phyloP scores from a whole-genome alignment of 2,797 vertebrate species.

The Manis javanica region DNA sequence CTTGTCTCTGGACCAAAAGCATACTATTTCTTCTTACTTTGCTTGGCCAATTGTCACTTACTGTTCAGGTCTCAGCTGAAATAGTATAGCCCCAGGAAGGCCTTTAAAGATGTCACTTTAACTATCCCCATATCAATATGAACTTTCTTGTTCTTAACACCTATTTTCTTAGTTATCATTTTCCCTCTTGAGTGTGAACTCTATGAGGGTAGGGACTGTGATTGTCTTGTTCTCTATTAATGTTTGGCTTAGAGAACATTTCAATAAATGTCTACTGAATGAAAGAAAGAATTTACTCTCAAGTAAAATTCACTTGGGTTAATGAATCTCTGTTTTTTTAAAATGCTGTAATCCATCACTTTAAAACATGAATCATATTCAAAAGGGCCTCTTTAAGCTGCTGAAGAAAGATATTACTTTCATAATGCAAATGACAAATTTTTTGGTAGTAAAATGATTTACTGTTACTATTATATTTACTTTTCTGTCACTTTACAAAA shows the following conservation, averaged over 20 bases:
- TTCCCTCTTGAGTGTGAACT: not conserved
- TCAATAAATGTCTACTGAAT: not conserved
- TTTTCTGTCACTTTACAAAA: constrained; percentile 11
- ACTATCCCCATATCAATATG: not conserved
- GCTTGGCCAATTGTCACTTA: not conserved
- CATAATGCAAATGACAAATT: constrained; percentile 21
- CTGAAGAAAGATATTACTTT: constrained; percentile 19
- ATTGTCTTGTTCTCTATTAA: not conserved
- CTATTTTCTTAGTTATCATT: not conserved
- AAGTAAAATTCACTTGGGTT: not conserved
- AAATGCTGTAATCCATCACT: not conserved
- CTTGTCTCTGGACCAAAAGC: not conserved
- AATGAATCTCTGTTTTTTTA: not conserved
- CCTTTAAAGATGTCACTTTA: not conserved
- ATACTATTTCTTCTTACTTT: not conserved
- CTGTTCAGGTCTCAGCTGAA: not conserved
- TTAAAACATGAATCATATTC: not conserved
- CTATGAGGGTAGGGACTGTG: not conserved
- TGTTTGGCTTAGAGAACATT: not conserved
- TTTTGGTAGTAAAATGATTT: constrained; percentile 2
- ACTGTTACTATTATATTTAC: not conserved
- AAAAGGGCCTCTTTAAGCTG: not conserved
- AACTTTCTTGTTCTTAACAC: constrained; percentile 6
- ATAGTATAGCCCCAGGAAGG: not conserved
- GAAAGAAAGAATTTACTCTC: constrained; percentile 10